phyloP scores from a whole-genome alignment of 2,888 invertebrate species.

The Clanis bilineata region DNA sequence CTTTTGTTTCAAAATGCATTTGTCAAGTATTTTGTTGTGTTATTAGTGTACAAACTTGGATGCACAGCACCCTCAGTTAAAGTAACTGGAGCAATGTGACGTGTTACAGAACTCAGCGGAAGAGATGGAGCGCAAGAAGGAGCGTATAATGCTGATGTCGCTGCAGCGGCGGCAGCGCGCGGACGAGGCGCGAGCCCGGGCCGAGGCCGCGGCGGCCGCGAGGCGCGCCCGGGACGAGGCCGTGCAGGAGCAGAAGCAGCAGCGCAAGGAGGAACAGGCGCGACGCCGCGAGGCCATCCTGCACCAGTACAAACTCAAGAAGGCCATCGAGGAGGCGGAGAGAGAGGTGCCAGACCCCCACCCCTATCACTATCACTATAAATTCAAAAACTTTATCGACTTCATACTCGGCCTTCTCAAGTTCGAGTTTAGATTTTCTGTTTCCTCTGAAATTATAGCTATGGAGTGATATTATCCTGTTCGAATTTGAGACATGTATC shows the following conservation, averaged over 20 bases:
- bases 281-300: slow-evolving; percentile 93
- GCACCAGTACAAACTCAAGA: slow-evolving; percentile 96
- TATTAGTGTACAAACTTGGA: no score
- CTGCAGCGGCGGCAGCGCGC: slow-evolving; percentile 95
- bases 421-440: no score
- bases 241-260: slow-evolving; percentile 88
- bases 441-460: no score
- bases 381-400: no score
- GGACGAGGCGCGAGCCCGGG: slow-evolving; percentile 91
- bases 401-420: no score
- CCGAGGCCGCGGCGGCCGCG: slow-evolving; percentile 86
- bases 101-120: slow-evolving; percentile 88
- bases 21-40: no score
- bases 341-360: slow-evolving; percentile 83
- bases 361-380: not conserved
- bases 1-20: no score
- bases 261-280: slow-evolving; percentile 92
- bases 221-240: slow-evolving; percentile 89
- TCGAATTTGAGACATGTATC: no score
- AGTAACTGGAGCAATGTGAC: no score
- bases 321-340: slow-evolving; percentile 95
- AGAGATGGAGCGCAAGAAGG: slow-evolving; percentile 96
- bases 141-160: slow-evolving; percentile 94
- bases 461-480: no score
- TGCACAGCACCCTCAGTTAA: no score